Conservation (phyloP, 2,113 vertebrate genomes). For the Tilapia sparmanii region DNA sequence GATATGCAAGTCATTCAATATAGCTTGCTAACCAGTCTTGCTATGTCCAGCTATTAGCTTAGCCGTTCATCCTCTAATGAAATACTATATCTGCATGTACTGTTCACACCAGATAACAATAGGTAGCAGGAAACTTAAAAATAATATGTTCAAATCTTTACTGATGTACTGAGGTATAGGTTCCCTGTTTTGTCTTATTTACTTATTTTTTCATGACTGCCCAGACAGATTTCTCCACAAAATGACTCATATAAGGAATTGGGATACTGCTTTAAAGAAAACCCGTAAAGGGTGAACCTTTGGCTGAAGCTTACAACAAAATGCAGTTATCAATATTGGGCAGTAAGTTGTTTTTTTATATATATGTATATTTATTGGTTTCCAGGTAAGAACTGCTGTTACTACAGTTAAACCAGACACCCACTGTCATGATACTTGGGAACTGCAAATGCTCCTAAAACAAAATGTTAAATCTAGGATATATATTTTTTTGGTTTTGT, state of each 20-base stretch:
- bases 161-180: background rate
- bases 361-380: background rate
- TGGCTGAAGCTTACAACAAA: background rate
- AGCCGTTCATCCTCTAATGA: background rate
- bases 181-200: background rate
- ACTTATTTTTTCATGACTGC: background rate
- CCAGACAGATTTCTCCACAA: background rate
- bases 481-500: background rate
- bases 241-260: background rate
- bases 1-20: background rate
- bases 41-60: background rate
- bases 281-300: background rate
- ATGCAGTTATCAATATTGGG: background rate
- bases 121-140: background rate
- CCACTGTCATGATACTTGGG: background rate
- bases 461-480: background rate
- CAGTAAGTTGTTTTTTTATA: background rate
- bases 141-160: background rate
- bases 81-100: background rate
- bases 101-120: background rate
- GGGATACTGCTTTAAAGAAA: background rate
- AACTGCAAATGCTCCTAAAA: background rate
- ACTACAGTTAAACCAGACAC: background rate
- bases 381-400: background rate
- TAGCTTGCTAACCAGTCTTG: background rate